Evolutionary conservation across 1,140 invertebrate genomes (phyloP).

Genomic region (Condylostylus longicornis): DNA sequence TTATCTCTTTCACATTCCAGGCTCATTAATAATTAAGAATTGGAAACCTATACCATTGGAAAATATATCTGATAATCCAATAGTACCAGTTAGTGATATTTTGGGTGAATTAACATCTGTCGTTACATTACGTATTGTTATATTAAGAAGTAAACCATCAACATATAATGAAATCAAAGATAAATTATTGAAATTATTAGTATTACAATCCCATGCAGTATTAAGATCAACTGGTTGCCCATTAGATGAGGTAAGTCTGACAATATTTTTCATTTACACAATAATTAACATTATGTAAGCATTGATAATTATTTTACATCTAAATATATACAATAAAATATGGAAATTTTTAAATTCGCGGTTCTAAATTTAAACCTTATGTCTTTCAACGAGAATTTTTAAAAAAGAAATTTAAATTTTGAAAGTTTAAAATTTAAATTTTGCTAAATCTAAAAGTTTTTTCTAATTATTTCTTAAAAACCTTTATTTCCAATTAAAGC

Average conservation of each 20-base stretch:
- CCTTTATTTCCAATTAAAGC: too few species aligned
- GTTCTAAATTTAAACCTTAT: too few species aligned
- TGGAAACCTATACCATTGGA: conserved; percentile 86
- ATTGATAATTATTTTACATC: too few species aligned
- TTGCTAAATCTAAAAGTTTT: too few species aligned
- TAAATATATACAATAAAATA: too few species aligned
- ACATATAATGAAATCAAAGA: conserved; percentile 78
- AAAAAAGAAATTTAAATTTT: too few species aligned
- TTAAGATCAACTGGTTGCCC: conserved; percentile 79
- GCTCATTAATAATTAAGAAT: conserved; percentile 79
- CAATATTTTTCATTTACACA: conserved; percentile 1
- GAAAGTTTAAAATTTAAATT: too few species aligned
- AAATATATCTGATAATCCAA: conserved; percentile 69
- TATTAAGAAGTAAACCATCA: conserved; percentile 63
- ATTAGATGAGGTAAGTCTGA: conserved; percentile 66
- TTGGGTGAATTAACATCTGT: conserved; percentile 81
- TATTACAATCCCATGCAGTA: conserved; percentile 73
- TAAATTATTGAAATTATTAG: conserved; percentile 72
- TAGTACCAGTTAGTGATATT: conserved; percentile 80
- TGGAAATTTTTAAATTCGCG: too few species aligned
- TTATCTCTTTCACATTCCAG: conserved; percentile 34
- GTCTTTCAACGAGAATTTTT: too few species aligned
- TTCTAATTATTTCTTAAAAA: too few species aligned
- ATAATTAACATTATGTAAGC: too few species aligned
- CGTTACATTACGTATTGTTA: conserved; percentile 75